phyloP scores from a whole-genome alignment of 2,113 vertebrate species.

The Hippolais icterina region DNA sequence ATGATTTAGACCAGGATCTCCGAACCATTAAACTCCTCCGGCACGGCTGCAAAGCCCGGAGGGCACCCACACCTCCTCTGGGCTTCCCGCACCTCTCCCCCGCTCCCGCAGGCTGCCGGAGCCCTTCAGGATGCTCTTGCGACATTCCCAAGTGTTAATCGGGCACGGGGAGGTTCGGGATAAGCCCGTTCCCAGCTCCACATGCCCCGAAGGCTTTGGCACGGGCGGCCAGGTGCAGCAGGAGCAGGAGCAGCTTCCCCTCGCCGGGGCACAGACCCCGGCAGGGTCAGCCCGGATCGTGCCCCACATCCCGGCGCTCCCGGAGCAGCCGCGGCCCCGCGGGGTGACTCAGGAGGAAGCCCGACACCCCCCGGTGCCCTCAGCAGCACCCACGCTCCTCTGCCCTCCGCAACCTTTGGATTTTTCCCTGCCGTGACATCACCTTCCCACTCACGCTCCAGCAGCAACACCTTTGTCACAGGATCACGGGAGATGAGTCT shows the following conservation, averaged over 20 bases:
- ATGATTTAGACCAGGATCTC: conserved; percentile 37
- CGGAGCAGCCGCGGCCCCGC: fast-evolving
- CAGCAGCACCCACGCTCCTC: neutral
- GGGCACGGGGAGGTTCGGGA: fast-evolving
- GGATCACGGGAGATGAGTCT: neutral
- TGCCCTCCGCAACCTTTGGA: neutral
- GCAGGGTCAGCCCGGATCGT: fast-evolving
- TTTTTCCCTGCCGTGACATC: neutral
- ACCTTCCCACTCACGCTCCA: neutral
- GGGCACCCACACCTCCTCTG: neutral
- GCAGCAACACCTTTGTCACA: neutral
- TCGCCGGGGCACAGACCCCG: fast-evolving
- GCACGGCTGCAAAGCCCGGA: fast-evolving
- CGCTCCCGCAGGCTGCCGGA: neutral
- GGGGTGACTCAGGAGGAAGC: neutral
- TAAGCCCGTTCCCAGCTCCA: neutral
- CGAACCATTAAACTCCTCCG: neutral
- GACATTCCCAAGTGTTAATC: fast-evolving
- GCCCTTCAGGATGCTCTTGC: neutral
- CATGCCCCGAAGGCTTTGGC: fast-evolving
- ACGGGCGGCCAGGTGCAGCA: fast-evolving
- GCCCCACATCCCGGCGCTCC: neutral
- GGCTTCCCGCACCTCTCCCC: neutral
- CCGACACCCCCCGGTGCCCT: neutral
- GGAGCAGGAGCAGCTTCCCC: neutral